A percentile compares a stretch with the other conserved stretches of the same genome.
Conservation (phyloP, 2,113 vertebrate genomes). For the Cryptomyrus ogoouensis region DNA sequence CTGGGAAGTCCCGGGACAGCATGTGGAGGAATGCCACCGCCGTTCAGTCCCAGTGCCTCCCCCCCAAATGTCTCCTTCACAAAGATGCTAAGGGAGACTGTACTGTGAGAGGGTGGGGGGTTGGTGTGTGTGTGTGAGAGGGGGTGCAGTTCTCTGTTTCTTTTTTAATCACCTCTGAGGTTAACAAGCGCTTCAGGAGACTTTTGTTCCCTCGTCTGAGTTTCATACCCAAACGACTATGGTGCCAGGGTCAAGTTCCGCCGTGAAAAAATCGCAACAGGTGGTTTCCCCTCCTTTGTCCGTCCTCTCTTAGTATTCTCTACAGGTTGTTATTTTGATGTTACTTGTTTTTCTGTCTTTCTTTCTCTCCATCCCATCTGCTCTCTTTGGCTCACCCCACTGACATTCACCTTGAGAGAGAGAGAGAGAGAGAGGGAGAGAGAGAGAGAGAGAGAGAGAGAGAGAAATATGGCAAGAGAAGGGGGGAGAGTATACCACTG, state of each 20-base stretch:
- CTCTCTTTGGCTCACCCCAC: constrained; percentile 65
- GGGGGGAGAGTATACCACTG: not conserved
- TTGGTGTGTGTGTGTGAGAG: not conserved
- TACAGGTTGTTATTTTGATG: constrained; percentile 25
- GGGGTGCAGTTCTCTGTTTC: constrained; percentile 4
- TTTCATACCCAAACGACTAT: not conserved
- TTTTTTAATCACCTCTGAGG: constrained; percentile 24
- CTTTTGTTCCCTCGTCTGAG: constrained; percentile 19
- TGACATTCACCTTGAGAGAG: constrained; percentile 50
- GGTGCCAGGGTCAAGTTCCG: constrained; percentile 14
- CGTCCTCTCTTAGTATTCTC: constrained; percentile 31
- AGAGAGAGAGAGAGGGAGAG: not conserved
- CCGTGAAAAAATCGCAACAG: not conserved
- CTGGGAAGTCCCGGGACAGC: not conserved
- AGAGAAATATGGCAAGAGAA: not conserved
- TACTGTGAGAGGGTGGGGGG: constrained; percentile 1
- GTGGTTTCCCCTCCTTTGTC: not conserved
- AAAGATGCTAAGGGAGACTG: not conserved
- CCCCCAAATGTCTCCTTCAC: not conserved
- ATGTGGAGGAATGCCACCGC: constrained; percentile 14
- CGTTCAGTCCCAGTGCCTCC: not conserved
- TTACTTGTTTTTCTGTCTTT: constrained; percentile 28
- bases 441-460: constrained; percentile 25
- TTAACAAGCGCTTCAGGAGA: constrained; percentile 27
- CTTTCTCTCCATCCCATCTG: constrained; percentile 68